Evolutionary conservation across 2,888 invertebrate species (phyloP).

Genomic region (Salticus scenicus): DNA sequence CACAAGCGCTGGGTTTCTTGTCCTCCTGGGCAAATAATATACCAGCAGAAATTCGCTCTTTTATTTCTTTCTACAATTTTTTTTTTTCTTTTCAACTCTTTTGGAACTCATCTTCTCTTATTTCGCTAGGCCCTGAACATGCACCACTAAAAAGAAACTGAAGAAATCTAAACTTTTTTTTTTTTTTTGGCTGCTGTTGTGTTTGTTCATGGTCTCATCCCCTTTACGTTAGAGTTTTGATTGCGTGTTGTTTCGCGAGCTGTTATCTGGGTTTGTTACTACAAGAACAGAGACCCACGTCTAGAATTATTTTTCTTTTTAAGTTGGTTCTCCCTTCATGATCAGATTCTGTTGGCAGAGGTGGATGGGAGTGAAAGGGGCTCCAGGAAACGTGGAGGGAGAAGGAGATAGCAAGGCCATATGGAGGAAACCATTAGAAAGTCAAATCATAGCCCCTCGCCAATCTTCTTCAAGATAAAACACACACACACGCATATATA

Average conservation of each 20-base stretch:
- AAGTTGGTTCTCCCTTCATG: neutral
- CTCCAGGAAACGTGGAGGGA: neutral
- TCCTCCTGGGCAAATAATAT: slow-evolving; percentile 66
- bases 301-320: neutral
- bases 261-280: slow-evolving; percentile 19
- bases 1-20: slow-evolving; percentile 47
- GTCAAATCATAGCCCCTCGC: slow-evolving; percentile 54
- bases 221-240: slow-evolving; percentile 47
- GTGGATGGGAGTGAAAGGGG: neutral
- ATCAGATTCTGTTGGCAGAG: slow-evolving; percentile 25
- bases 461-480: slow-evolving; percentile 61
- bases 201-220: neutral
- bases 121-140: slow-evolving; percentile 48
- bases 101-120: slow-evolving; percentile 42
- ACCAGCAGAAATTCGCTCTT: slow-evolving; percentile 16
- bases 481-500: slow-evolving; percentile 29
- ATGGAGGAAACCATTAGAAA: slow-evolving; percentile 54
- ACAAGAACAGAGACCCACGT: neutral
- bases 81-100: neutral
- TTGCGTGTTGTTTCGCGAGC: slow-evolving; percentile 37
- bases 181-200: no score
- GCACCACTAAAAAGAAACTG: slow-evolving; percentile 46
- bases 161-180: neutral
- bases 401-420: slow-evolving; percentile 17
- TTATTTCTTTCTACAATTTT: neutral